Evolutionary conservation across 1,140 invertebrate species (phyloP).

Genomic region (Amyelois transitella): DNA sequence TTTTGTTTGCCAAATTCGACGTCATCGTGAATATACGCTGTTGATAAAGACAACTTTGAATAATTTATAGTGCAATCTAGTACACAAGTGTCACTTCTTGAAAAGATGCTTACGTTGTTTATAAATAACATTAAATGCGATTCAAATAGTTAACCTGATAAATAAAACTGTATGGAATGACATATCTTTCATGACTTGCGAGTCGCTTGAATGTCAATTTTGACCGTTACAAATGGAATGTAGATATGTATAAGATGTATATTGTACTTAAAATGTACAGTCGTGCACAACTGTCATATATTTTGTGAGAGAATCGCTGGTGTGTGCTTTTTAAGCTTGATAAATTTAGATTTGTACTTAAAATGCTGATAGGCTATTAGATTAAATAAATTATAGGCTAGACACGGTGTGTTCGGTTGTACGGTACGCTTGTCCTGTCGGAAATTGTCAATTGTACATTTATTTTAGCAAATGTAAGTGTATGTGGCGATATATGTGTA

Average conservation of each 20-base stretch:
- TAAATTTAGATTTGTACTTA: conserved; percentile 54
- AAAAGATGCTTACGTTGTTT: no score
- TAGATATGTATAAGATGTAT: conserved; percentile 33
- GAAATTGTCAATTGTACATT: conserved; percentile 35
- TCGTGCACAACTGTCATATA: conserved; percentile 41
- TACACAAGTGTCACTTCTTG: conserved; percentile 57
- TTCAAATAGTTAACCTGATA: not conserved
- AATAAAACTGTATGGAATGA: conserved; percentile 19
- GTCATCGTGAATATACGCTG: conserved; percentile 16
- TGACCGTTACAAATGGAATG: conserved; percentile 18
- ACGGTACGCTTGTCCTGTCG: conserved; percentile 36
- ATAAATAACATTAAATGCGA: no score
- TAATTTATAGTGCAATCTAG: conserved; percentile 36
- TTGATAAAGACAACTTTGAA: conserved; percentile 21
- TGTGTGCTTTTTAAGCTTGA: conserved; percentile 54
- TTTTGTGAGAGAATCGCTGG: conserved; percentile 36
- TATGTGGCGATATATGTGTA: not conserved
- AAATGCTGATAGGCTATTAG: conserved; percentile 25
- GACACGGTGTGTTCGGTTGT: conserved; percentile 40
- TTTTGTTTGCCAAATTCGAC: conserved; percentile 7
- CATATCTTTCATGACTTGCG: conserved; percentile 23
- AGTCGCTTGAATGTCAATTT: conserved; percentile 41
- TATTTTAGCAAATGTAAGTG: conserved; percentile 8
- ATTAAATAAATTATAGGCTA: conserved; percentile 15
- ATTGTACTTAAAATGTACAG: conserved; percentile 33